Conservation (phyloP, 2,113 vertebrate genomes). For the Malurus cyaneus region DNA sequence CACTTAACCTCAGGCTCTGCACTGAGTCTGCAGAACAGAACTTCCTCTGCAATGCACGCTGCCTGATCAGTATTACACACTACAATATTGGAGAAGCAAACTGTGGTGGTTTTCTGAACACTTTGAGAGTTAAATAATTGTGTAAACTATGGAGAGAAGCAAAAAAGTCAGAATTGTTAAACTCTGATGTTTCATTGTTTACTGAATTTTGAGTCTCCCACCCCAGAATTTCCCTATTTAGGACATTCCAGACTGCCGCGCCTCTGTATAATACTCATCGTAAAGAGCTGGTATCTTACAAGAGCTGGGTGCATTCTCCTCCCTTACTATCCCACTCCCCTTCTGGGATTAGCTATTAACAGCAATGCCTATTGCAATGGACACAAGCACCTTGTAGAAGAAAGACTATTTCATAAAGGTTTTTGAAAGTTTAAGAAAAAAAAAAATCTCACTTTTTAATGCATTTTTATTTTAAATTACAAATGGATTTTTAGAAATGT, state of each 20-base stretch:
- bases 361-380: constrained; percentile 27
- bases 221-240: constrained; percentile 7
- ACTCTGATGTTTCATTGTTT: constrained; percentile 39
- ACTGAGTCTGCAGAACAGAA: constrained; percentile 25
- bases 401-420: constrained; percentile 49
- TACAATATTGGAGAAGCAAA: neutral
- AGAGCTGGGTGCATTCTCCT: constrained; percentile 52
- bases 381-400: constrained; percentile 63
- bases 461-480: constrained; percentile 61
- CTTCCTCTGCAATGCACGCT: constrained; percentile 2
- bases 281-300: constrained; percentile 64
- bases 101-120: constrained; percentile 10
- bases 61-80: constrained; percentile 52
- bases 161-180: constrained; percentile 18
- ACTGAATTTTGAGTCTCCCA: constrained; percentile 38
- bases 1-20: constrained; percentile 43
- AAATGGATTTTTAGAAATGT: constrained; percentile 55
- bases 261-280: constrained; percentile 42
- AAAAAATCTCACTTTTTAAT: constrained; percentile 11
- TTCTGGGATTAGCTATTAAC: constrained; percentile 42
- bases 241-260: constrained; percentile 52
- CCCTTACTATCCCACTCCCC: neutral
- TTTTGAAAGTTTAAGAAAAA: constrained; percentile 54
- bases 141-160: constrained; percentile 31
- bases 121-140: constrained; percentile 36